Percentiles rank a stretch among this genome's conserved stretches.
These are phyloP conservation scores for Eumeta japonica DNA, from an alignment of 1,140 invertebrate genomes.

Conservation along the genomic window DNA sequence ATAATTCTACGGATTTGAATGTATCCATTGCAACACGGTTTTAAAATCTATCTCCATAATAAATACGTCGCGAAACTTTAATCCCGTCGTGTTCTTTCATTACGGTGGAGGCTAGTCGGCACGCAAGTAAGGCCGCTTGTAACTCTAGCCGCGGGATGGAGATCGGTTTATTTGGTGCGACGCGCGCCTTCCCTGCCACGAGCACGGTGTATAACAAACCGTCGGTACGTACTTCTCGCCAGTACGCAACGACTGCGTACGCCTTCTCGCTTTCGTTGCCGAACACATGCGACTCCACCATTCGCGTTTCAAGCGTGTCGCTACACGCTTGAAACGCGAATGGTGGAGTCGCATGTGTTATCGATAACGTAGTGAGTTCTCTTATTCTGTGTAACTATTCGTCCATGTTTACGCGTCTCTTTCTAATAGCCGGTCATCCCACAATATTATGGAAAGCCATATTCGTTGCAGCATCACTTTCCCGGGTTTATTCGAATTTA, in stretches of 20 bases:
- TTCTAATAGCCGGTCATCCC: slow-evolving; percentile 24
- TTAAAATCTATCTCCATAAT: slow-evolving; percentile 18
- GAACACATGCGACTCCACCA: slow-evolving; percentile 15
- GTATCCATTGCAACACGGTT: slow-evolving; percentile 15
- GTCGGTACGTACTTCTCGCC: neutral
- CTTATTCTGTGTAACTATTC: slow-evolving; percentile 12
- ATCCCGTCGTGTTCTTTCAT: slow-evolving; percentile 15
- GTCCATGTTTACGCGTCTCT: slow-evolving; percentile 9
- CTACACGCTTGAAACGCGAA: too few relatives aligned
- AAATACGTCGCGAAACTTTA: slow-evolving; percentile 2
- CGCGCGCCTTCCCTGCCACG: slow-evolving; percentile 11
- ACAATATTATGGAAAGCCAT: slow-evolving; percentile 26
- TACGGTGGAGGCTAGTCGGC: slow-evolving; percentile 16
- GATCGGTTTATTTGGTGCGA: slow-evolving; percentile 11
- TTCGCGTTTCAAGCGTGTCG: slow-evolving; percentile 6
- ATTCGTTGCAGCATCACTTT: slow-evolving; percentile 36
- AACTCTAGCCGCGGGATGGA: slow-evolving; percentile 15
- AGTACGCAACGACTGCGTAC: neutral
- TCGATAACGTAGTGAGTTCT: neutral
- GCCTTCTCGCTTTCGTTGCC: neutral
- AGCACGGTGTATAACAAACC: slow-evolving; percentile 1
- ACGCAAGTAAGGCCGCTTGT: slow-evolving; percentile 12
- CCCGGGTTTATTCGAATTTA: slow-evolving; percentile 9
- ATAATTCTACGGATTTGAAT: slow-evolving; percentile 14
- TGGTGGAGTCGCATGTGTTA: too few relatives aligned